phyloP scores from a whole-genome alignment of 1,140 invertebrate genomes.

The Drosophila rhopaloa region DNA sequence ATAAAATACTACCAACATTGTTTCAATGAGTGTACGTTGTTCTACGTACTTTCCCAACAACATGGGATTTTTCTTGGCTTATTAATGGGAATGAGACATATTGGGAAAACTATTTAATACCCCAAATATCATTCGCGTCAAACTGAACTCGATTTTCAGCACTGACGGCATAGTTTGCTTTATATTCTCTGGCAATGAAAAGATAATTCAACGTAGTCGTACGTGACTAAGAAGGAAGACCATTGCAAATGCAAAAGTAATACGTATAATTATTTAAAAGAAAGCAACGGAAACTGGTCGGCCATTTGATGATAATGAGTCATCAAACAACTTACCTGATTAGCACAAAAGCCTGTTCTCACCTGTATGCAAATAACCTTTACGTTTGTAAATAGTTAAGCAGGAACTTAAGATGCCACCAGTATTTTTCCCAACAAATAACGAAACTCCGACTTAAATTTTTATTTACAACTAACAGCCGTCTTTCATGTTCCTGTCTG shows the following conservation, averaged over 20 bases:
- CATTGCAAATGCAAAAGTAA: neutral
- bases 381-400: neutral
- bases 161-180: neutral
- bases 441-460: neutral
- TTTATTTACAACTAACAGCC: neutral
- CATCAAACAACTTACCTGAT: conserved; percentile 5
- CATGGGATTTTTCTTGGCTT: neutral
- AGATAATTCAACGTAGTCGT: neutral
- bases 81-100: neutral
- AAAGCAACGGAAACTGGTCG: conserved; percentile 17
- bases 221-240: conserved; percentile 22
- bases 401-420: conserved; percentile 5
- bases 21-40: too few relatives aligned
- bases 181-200: neutral
- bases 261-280: conserved; percentile 8
- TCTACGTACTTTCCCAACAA: neutral
- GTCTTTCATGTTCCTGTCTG: conserved; percentile 24
- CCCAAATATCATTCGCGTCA: neutral
- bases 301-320: conserved; percentile 2
- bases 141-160: neutral
- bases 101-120: neutral
- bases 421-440: neutral
- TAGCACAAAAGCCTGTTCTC: neutral
- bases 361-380: neutral
- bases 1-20: too few relatives aligned